Conservation (phyloP, 1,140 invertebrate species). For the Frieseomelitta varia region DNA sequence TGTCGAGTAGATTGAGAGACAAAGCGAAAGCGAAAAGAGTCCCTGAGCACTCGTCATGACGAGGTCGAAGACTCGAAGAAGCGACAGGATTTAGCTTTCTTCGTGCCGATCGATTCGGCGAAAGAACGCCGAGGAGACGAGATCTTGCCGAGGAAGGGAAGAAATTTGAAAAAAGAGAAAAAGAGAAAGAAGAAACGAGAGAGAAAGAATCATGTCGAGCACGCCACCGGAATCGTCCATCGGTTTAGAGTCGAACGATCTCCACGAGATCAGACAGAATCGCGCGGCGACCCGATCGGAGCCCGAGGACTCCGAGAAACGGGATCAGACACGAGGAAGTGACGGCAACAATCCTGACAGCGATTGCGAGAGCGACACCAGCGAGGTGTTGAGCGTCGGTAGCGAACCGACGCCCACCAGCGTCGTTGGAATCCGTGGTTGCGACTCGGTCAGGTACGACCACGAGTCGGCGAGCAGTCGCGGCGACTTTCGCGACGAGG, state of each 20-base stretch:
- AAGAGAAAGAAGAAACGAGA: too few relatives aligned
- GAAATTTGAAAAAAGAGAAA: too few relatives aligned
- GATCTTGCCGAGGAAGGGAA: background rate
- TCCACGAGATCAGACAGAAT: constrained; percentile 49
- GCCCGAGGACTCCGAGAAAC: constrained; percentile 51
- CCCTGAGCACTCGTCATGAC: background rate
- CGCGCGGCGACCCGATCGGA: constrained; percentile 44
- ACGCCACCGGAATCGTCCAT: constrained; percentile 40
- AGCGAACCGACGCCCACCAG: constrained; percentile 82
- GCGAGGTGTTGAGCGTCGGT: constrained; percentile 83
- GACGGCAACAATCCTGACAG: constrained; percentile 64
- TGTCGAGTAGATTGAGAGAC: background rate
- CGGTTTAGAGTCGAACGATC: constrained; percentile 51
- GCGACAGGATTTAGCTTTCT: background rate
- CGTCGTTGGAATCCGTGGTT: constrained; percentile 64
- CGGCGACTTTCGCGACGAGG: constrained; percentile 70
- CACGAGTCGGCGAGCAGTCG: constrained; percentile 69
- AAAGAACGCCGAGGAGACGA: too few relatives aligned
- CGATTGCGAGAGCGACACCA: constrained; percentile 80
- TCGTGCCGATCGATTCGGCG: background rate
- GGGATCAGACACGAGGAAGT: constrained; percentile 37
- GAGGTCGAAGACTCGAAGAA: background rate
- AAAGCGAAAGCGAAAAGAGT: background rate
- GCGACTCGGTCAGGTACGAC: constrained; percentile 60
- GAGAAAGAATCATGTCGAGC: constrained; percentile 49